A percentile compares a stretch with the other conserved stretches of the same genome.
phyloP scores from a whole-genome alignment of 2,888 invertebrate genomes.

The Sycophila texana region DNA sequence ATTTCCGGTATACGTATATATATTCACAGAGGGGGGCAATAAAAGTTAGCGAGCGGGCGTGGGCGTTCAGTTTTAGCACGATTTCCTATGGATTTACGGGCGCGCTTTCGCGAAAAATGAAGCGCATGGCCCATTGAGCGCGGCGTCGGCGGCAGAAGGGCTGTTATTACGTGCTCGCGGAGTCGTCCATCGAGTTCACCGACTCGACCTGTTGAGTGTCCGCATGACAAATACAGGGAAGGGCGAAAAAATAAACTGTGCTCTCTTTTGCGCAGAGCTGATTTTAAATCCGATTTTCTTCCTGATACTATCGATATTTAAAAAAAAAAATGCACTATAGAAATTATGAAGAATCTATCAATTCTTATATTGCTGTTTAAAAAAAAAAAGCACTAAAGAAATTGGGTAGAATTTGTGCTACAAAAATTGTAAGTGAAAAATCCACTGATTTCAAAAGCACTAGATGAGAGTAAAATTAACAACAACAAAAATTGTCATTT shows the following conservation, averaged over 20 bases:
- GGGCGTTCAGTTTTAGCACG: conserved; percentile 3
- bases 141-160: conserved; percentile 34
- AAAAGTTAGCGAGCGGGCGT: conserved; percentile 20
- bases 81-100: conserved; percentile 10
- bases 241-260: conserved; percentile 3
- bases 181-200: conserved; percentile 41
- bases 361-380: too few species aligned
- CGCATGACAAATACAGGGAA: conserved; percentile 15
- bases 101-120: conserved; percentile 36
- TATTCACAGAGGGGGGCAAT: conserved; percentile 26
- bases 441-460: too few species aligned
- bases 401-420: too few species aligned
- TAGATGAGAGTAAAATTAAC: too few species aligned
- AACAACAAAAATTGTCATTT: too few species aligned
- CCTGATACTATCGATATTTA: too few species aligned
- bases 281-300: not conserved
- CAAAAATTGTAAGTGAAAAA: too few species aligned
- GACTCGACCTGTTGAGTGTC: conserved; percentile 51
- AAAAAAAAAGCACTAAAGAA: too few species aligned
- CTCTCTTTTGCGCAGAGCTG: not conserved
- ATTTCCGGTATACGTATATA: conserved; percentile 15
- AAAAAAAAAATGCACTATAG: too few species aligned
- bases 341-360: too few species aligned
- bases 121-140: conserved; percentile 42
- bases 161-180: conserved; percentile 46